A percentile compares a stretch with the other conserved stretches of the same genome.
Evolutionary conservation across 2,113 vertebrate species (phyloP).

Genomic region (Sylvia atricapilla): DNA sequence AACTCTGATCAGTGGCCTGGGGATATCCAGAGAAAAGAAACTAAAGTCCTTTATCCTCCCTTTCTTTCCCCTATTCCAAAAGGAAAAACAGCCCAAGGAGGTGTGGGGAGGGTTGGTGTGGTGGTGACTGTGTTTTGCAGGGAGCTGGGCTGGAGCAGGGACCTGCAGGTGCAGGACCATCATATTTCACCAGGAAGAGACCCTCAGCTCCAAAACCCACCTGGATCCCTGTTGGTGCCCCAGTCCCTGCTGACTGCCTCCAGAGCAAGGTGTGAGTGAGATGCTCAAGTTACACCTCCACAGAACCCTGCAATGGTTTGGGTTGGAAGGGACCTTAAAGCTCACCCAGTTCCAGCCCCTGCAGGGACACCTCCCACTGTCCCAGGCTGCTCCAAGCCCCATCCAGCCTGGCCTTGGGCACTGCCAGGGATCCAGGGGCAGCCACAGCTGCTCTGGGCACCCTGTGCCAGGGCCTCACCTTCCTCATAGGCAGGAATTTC

Average conservation of each 20-base stretch:
- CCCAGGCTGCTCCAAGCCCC: accelerated
- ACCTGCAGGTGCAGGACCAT: not conserved
- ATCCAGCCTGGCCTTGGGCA: accelerated
- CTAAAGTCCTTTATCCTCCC: not conserved
- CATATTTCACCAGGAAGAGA: not conserved
- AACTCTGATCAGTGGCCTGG: not conserved
- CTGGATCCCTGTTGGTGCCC: not conserved
- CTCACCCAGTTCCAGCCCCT: accelerated
- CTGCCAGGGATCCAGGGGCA: not conserved
- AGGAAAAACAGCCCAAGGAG: not conserved
- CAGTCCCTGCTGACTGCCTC: not conserved
- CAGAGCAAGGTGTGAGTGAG: not conserved
- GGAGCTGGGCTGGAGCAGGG: not conserved
- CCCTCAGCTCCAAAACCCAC: not conserved
- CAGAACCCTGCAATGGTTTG: not conserved
- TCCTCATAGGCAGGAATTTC: accelerated
- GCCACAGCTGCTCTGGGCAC: not conserved
- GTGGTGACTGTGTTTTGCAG: accelerated
- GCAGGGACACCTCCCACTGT: not conserved
- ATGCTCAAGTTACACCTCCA: not conserved
- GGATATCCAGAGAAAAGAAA: not conserved
- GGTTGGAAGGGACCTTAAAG: not conserved
- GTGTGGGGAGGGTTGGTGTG: accelerated
- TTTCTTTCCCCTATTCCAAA: not conserved
- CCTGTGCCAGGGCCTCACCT: not conserved